Evolutionary conservation across 2,888 invertebrate genomes (phyloP), one percentile per base, ranked within the genome.

Genomic region (Heteromyza rotundicornis): DNA sequence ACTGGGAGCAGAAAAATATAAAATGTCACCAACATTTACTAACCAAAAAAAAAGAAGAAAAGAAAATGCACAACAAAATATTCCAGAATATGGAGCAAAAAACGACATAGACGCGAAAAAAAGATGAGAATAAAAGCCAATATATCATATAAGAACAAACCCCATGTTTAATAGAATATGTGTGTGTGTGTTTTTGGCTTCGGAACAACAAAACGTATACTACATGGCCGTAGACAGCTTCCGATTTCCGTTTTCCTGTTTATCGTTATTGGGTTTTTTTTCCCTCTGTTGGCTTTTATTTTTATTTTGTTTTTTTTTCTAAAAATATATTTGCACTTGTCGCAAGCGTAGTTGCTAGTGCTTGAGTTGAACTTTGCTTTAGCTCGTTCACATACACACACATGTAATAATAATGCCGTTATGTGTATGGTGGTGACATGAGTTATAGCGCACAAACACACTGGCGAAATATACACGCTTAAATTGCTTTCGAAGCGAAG

Each of bases 161-260:
- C 62, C 64, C 64, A 44, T 22, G 17, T 16, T 40, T 23, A 64
- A 64, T 64, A 63, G 65, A 70, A 71, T 70, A 71, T 67, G 71
- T 62, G 69, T 47, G 60, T 53, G 57, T 56, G 19, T 16, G 35
- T 36, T 40, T 10, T 10, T 40, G 40, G 40, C 14, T 10, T 40
- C n/a, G 40, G 14, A 3, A 14, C 40, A 10, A 40, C 40, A 40
- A 3, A 10, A 19, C 47, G 47, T 14, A 47, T 2, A 47, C 47
- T 20, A 32, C 36, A 54, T 35, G 40, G 65, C 67, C 47, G 47
- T 20, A 17, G 17, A 20, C 47, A 17, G 47, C 20, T 74, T 78
- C 75, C 77, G 77, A 76, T 77, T 78, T 78, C 77, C 76, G 75
- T 73, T 76, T 77, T 78, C 76, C 77, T 77, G 77, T 77, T 77